phyloP scores from a whole-genome alignment of 2,113 vertebrate species.

The Sminthopsis crassicaudata region DNA sequence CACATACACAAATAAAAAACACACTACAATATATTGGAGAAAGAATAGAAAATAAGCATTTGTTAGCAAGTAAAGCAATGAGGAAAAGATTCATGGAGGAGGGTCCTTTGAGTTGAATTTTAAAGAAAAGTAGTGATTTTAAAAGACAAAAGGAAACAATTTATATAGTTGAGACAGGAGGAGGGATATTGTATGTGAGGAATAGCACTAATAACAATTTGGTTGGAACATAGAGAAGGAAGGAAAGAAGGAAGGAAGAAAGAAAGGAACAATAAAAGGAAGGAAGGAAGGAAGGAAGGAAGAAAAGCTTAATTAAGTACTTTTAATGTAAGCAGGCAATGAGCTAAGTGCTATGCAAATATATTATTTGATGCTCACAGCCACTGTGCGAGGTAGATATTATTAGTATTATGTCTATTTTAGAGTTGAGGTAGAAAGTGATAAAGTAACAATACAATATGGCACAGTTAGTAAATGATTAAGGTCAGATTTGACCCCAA shows the following conservation, averaged over 20 bases:
- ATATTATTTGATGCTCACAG: not conserved
- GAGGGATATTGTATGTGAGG: not conserved
- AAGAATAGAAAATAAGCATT: not conserved
- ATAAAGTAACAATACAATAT: not conserved
- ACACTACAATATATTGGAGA: not conserved
- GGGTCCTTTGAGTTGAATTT: not conserved
- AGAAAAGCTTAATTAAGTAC: not conserved
- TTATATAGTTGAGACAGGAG: not conserved
- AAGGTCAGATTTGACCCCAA: not conserved
- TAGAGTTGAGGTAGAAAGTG: not conserved
- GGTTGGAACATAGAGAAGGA: not conserved
- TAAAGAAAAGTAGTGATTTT: not conserved
- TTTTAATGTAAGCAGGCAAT: not conserved
- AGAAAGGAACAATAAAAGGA: accelerated
- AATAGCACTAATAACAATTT: not conserved
- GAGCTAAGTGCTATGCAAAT: not conserved
- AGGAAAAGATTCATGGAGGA: not conserved
- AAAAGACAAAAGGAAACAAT: not conserved
- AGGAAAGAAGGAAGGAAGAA: not conserved
- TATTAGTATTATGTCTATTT: not conserved
- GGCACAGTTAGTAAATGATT: not conserved
- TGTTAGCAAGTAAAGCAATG: not conserved
- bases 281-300: not conserved
- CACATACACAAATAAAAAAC: not conserved
- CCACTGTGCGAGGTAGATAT: not conserved